Base-by-base conservation (phyloP, 2,888 invertebrate species). In the Sarcophaga rosellei region DNA sequence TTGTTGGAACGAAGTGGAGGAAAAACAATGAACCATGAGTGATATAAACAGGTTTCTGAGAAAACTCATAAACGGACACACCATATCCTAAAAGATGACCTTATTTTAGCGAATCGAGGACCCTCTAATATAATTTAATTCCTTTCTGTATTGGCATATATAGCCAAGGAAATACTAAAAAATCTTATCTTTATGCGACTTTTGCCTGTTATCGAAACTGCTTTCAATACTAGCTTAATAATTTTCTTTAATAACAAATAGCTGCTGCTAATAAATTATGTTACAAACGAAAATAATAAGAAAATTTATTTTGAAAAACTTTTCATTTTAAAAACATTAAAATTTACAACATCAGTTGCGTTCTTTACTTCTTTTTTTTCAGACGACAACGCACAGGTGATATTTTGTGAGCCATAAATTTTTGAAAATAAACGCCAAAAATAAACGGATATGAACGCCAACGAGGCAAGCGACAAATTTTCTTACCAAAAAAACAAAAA, bases 331-430 rank as follows among this genome's bases (percentile, higher is more conserved):
- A 65, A 65, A 77, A 77, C 69, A 78, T 78, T 78, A 70, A 69
- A 78, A 78, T 78, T 78, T 78, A 78, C 69, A 78, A 69, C 69
- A 68, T 47, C 17, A 62, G 45, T 61, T 47, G 23, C 59, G 21
- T 23, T 23, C 45, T 35, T 35, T 35, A 35, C 35, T 35, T 10
- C 1, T 35, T 35, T 35, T 53, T 53, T 53, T 3, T 17, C 5
- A 15, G 4, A 62, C 57, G 17, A 70, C 81, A 84, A 75, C 86
- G 81, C 86, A 84, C 86, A 86, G 86, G 86, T 86, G 86, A 86
- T 86, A 84, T 84, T 86, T 84, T 81, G 74, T 75, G 72, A 86
- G 81, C n/a, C 57, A 84, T 84, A 84, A 86, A 86, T 86, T 86
- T 78, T 81, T 84, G 68, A 57, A 70, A 82, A 80, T 74, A 78